Evolutionary conservation across 37 sponge, comb jelly and placozoan genomes (phyloP).

Genomic region (Chondrilla cf. caribensis): DNA sequence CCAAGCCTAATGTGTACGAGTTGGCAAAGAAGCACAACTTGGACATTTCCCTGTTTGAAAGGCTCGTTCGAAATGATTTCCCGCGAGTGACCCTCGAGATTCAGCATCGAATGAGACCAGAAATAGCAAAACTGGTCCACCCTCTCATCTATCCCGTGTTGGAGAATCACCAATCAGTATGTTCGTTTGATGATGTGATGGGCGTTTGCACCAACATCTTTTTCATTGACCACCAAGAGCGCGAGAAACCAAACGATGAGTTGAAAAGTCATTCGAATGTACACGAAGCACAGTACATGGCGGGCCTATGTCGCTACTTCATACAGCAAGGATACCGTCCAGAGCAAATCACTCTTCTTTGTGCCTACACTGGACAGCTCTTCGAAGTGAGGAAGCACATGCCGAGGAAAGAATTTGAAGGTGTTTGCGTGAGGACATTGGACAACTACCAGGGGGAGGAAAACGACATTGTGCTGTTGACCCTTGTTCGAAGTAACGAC

Average conservation of each 20-base stretch:
- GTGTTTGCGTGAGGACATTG: conserved; percentile 63
- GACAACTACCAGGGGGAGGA: conserved; percentile 98
- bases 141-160: conserved; percentile 34
- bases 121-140: conserved; percentile 53
- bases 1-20: conserved; percentile 73
- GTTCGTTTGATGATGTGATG: conserved; percentile 39
- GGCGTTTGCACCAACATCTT: conserved; percentile 65
- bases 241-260: conserved; percentile 34
- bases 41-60: conserved; percentile 87
- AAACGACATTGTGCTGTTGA: conserved; percentile 88
- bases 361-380: conserved; percentile 82
- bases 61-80: conserved; percentile 61
- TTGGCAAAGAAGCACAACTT: conserved; percentile 76
- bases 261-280: conserved; percentile 37
- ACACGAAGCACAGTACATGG: conserved; percentile 48
- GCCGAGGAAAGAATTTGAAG: conserved; percentile 49
- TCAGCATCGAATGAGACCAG: conserved; percentile 95
- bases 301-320: conserved; percentile 35
- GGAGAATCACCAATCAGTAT: conserved; percentile 44
- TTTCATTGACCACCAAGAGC: conserved; percentile 53
- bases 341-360: conserved; percentile 78
- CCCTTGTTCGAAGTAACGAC: conserved; percentile 77
- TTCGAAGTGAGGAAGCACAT: conserved; percentile 42
- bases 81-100: conserved; percentile 69
- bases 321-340: conserved; percentile 52